Evolutionary conservation across 2,797 vertebrate genomes (phyloP), one percentile per base, ranked within the genome.

Genomic region (Gastrophryne carolinensis): DNA sequence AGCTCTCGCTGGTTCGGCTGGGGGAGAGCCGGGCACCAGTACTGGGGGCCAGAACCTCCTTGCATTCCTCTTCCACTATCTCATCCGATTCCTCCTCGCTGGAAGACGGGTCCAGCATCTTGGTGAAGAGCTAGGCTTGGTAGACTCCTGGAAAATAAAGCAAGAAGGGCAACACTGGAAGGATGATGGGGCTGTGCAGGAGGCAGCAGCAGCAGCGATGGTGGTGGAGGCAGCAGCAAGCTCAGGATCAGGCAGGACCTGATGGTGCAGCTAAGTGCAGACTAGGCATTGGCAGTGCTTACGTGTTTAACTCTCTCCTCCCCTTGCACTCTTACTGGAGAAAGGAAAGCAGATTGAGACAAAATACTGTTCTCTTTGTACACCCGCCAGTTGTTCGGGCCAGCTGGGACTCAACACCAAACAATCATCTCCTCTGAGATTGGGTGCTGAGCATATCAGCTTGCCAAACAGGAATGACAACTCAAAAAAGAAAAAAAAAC

Each of bases 31-130:
- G 91, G 11, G 92, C 86, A 61, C 91, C 89, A 80, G 89, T 84
- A 85, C 92, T 85, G 68, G 93, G 93, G 74, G 93, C 91, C 77
- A 91, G 84, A 81, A 84, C 90, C 87, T 94, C 94, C 90, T 94
- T 95, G 80, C 86, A 72, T 81, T 96, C 94, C 79, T 94, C 94
- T 79, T 97, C 95, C 82, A 91, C 86, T 1, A 95, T 86, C 88
- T 96, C 96, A 73, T 97, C 96, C 24, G 94, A 93, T 86, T 98
- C 96, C 83, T 98, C 96, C 82, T 98, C 96, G 84, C 96, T 98
- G 83, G 96, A 98, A 87, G 96, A 98, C 80, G 96, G 96, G 85
- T 97, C 96, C 89, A 98, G 87, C 96, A 98, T 98, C 84, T 81
- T 87, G 85, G n/a, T n/a, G n/a, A n/a, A n/a, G n/a, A n/a, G n/a